Evolutionary conservation across 2,797 vertebrate genomes (phyloP), one percentile per base, ranked within the genome.

Genomic region (Crocidura indochinensis): DNA sequence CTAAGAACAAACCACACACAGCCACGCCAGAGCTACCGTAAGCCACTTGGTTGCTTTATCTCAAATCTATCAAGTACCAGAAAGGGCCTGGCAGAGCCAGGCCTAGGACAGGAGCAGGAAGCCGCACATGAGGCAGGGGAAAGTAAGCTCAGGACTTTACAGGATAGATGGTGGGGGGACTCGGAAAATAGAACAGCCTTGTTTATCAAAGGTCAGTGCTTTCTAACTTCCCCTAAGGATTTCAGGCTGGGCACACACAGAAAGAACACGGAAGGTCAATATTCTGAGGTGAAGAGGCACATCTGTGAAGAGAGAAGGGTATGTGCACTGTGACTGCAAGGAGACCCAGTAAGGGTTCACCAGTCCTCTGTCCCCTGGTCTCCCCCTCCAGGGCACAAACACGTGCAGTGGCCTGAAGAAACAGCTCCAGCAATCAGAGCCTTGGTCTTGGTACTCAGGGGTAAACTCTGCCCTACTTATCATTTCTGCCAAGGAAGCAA

Each of bases 1-100:
- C 65, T 10, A n/a, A 75, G 51, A 60, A 46, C 20, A 71, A 92
- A 88, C 77, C 69, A 68, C 86, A 29, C 20, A 47, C 77, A 44
- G 9, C 44, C 46, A 10, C 65, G 12, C 51, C 44, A 7, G 56
- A 22, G 24, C 67, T 14, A 15, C 67, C 8, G 31, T 0, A 0
- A 11, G 8, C n/a, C 24, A 1, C 71, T 38, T 27, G 6, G 24
- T 27, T 44, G 14, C 68, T 84, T 22, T 10, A 53, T 83, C 56
- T 83, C n/a, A 65, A 49, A 29, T 7, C 44, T 11, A 8, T 2
- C 8, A 64, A 74, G 44, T 24, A n/a, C 46, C 31, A 77, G 53
- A 53, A 47, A 31, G 67, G 19, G 7, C 26, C 10, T 27, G 29
- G 49, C 46, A 46, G 8, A 51, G 56, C 10, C 1, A 38, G 26